phyloP scores from a whole-genome alignment of 2,797 vertebrate species.

The Eleutherodactylus coqui region DNA sequence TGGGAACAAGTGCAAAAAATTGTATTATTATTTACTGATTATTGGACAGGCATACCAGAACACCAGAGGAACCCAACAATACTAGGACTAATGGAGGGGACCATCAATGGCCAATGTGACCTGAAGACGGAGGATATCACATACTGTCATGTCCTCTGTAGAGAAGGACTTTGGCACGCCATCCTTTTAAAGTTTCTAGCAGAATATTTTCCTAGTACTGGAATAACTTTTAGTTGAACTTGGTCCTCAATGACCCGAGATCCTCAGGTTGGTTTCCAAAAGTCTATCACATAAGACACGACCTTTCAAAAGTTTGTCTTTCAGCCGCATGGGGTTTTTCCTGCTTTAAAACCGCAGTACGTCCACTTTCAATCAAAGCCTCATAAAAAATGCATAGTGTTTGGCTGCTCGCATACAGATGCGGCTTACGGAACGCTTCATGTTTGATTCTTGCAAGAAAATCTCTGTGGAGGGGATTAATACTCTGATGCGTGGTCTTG shows the following conservation, averaged over 20 bases:
- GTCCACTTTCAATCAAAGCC: slow-evolving; percentile 14
- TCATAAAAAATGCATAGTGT: slow-evolving; percentile 42
- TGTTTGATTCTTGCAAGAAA: slow-evolving; percentile 15
- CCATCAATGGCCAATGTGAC: background rate
- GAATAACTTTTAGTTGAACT: background rate
- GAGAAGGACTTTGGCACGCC: background rate
- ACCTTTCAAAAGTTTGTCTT: slow-evolving; percentile 1
- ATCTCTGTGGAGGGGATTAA: background rate
- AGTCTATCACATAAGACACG: background rate
- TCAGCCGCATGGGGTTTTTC: background rate
- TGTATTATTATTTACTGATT: background rate
- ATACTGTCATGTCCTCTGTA: background rate
- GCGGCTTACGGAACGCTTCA: background rate
- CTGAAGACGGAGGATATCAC: background rate
- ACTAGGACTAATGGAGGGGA: background rate
- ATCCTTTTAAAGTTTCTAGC: background rate
- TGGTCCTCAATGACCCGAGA: background rate
- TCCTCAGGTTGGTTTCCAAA: too few species aligned
- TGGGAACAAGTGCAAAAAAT: background rate
- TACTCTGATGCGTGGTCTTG: background rate
- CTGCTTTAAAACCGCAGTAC: slow-evolving; percentile 12
- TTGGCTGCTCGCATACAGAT: slow-evolving; percentile 10
- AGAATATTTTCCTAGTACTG: background rate
- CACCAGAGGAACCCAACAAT: background rate
- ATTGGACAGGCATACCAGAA: background rate